Evolutionary conservation across 2,888 invertebrate species (phyloP), one percentile per base, ranked within the genome.

Genomic region (Drosophila neonasuta): DNA sequence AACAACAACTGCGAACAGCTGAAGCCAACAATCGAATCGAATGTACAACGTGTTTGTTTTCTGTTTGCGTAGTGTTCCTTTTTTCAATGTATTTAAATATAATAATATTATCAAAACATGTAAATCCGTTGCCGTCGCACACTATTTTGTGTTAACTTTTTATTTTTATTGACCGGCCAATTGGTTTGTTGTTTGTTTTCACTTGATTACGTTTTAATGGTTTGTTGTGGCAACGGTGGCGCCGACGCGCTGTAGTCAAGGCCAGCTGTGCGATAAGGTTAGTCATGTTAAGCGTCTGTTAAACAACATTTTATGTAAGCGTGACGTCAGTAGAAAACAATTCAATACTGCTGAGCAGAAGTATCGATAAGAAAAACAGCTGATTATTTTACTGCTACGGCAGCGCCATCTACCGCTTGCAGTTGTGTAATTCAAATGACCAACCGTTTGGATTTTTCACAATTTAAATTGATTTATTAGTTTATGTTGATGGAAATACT

Each of bases 31-130:
- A 50, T 48, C 55, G 46, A 68, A 71, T 66, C 62, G 60, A 74
- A 73, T 77, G 78, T 78, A 77, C 77, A 77, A 78, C 65, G 78
- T 74, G 74, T 68, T 76, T 74, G 74, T 74, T 78, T 76, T 70
- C 68, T 74, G 74, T 80, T 74, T 80, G 68, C 80, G 77, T 78
- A 78, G 75, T 77, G 77, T 81, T 79, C 79, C 80, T 74, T 80
- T 77, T 77, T 74, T 71, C 71, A 76, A 68, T 74, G 66, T 80
- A 76, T 82, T 78, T 78, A 77, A 74, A 71, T 79, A 73, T 79
- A 74, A 68, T 74, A 55, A 67, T 70, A 75, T 61, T 63, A 67
- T 61, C 61, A 60, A 74, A 65, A 71, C 65, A 68, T 74, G 61
- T 71, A 60, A 71, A 50, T 46, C 39, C 56, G 34, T 51, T 55